Percentiles rank a stretch among this genome's conserved stretches.
Conservation (phyloP, 2,888 invertebrate species). For the Stictocephala bisonia region DNA sequence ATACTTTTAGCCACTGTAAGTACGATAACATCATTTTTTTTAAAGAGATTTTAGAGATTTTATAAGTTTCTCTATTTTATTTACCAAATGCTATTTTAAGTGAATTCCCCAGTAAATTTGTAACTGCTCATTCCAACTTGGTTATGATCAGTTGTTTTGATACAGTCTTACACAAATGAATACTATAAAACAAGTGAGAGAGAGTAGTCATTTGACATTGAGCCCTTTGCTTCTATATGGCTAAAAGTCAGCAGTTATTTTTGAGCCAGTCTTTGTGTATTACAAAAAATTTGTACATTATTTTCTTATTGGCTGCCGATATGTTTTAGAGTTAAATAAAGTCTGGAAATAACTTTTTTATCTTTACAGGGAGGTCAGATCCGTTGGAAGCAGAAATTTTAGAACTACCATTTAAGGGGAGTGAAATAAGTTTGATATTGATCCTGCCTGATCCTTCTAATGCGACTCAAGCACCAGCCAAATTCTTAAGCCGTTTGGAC, state of each 20-base stretch:
- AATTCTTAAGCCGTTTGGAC: conserved; percentile 77
- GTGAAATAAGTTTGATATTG: conserved; percentile 85
- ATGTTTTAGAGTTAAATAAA: neutral
- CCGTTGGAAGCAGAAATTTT: conserved; percentile 82
- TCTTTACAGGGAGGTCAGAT: conserved; percentile 77
- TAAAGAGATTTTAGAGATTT: neutral
- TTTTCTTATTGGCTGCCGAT: too few species aligned
- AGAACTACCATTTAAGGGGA: conserved; percentile 87
- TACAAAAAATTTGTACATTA: too few species aligned
- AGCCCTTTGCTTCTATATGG: too few species aligned
- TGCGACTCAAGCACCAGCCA: conserved; percentile 69
- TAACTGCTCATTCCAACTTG: too few species aligned
- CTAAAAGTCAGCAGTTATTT: too few species aligned
- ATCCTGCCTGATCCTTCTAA: conserved; percentile 80
- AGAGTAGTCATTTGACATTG: too few species aligned
- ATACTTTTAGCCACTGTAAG: conserved; percentile 82
- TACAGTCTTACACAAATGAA: too few species aligned
- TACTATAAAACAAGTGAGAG: too few species aligned
- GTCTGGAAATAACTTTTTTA: conserved; percentile 34
- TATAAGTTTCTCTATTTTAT: neutral
- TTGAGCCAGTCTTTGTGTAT: too few species aligned
- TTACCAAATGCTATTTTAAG: too few species aligned
- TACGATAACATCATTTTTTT: conserved; percentile 32
- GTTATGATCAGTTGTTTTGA: too few species aligned
- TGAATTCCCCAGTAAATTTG: too few species aligned